A percentile compares a stretch with the other conserved stretches of the same genome.
Evolutionary conservation across 2,113 vertebrate species (phyloP).

Genomic region (Stigmatopora nigra): DNA sequence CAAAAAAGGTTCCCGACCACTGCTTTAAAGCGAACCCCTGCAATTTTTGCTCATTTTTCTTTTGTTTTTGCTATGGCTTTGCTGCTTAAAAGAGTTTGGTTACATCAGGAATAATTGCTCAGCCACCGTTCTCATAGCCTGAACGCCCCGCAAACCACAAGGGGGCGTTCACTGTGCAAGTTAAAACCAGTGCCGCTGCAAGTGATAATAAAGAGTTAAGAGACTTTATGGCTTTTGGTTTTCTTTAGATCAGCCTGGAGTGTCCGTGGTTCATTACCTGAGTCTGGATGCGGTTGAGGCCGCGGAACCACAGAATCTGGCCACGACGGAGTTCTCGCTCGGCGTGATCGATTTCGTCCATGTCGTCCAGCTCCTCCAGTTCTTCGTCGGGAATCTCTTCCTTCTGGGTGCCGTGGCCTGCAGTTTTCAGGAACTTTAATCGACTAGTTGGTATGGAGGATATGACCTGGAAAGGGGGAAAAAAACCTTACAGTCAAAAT

Average conservation of each 20-base stretch:
- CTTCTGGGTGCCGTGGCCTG: conserved; percentile 95
- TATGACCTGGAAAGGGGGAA: conserved; percentile 74
- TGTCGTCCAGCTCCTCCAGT: conserved; percentile 86
- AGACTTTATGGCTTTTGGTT: conserved; percentile 59
- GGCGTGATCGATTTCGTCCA: conserved; percentile 95
- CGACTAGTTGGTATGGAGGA: conserved; percentile 93
- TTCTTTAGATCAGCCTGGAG: conserved; percentile 19
- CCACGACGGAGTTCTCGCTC: conserved; percentile 93
- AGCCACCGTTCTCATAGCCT: not conserved
- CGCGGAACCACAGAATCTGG: conserved; percentile 99
- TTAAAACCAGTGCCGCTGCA: conserved; percentile 43
- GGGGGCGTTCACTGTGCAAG: not conserved
- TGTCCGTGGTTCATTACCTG: conserved; percentile 79
- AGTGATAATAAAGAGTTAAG: conserved; percentile 50
- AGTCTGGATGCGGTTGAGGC: conserved; percentile 98
- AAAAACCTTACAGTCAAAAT: not conserved
- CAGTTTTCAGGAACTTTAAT: conserved; percentile 95
- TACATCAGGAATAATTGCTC: conserved; percentile 3
- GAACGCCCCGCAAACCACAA: not conserved
- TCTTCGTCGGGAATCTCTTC: conserved; percentile 95
- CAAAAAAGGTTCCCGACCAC: too few relatives aligned
- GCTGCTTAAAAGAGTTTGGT: too few relatives aligned
- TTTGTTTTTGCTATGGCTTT: too few relatives aligned
- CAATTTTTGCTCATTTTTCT: too few relatives aligned
- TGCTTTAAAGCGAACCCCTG: not conserved